Evolutionary conservation across 2,797 vertebrate genomes (phyloP).

Genomic region (Xiphophorus birchmanni): DNA sequence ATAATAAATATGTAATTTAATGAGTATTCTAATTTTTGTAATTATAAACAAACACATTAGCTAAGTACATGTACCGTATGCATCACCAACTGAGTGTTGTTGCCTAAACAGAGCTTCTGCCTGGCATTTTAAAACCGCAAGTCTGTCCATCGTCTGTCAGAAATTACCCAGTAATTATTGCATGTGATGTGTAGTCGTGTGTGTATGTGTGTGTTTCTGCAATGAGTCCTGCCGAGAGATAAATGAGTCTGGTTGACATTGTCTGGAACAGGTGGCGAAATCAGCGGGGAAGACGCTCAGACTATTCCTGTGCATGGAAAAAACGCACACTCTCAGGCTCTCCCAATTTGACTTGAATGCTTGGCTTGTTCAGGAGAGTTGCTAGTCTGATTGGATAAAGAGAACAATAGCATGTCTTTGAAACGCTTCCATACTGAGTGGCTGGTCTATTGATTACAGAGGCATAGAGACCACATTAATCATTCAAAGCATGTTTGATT

Average conservation of each 20-base stretch:
- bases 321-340: slow-evolving; percentile 29
- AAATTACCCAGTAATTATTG: slow-evolving; percentile 57
- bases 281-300: slow-evolving; percentile 76
- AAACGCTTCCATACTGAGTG: slow-evolving; percentile 57
- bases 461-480: slow-evolving; percentile 54
- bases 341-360: slow-evolving; percentile 58
- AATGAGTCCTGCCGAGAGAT: slow-evolving; percentile 79
- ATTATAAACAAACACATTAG: slow-evolving; percentile 1
- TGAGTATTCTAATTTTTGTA: neutral
- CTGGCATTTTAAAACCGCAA: slow-evolving; percentile 39
- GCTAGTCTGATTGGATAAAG: slow-evolving; percentile 52
- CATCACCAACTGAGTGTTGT: neutral
- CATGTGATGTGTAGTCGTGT: slow-evolving; percentile 20
- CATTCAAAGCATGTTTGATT: slow-evolving; percentile 65
- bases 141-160: slow-evolving; percentile 44
- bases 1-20: neutral
- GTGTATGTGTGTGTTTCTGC: slow-evolving; percentile 44
- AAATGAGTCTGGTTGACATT: slow-evolving; percentile 83
- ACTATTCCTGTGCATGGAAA: slow-evolving; percentile 36
- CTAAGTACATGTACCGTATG: neutral
- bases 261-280: slow-evolving; percentile 83
- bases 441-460: slow-evolving; percentile 68
- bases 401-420: slow-evolving; percentile 53
- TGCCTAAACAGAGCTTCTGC: slow-evolving; percentile 24
- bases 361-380: slow-evolving; percentile 55